A percentile compares a stretch with the other conserved stretches of the same genome.
These are phyloP conservation scores for Tyto alba DNA, from an alignment of 2,113 vertebrate species.

Conservation along the genomic window DNA sequence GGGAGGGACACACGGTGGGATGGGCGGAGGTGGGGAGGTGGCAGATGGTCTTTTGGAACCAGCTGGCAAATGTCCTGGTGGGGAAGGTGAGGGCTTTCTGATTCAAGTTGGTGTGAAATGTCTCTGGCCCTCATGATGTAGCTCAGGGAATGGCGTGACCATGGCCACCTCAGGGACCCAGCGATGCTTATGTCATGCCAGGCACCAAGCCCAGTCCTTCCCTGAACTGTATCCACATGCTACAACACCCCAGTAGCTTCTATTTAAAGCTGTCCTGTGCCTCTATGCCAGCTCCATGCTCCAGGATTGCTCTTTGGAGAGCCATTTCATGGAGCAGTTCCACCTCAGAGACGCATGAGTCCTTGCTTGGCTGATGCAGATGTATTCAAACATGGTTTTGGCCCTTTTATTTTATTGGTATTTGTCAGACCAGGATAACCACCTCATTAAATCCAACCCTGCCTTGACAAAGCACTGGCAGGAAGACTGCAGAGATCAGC, in stretches of 20 bases:
- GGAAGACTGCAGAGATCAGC: slow-evolving; percentile 13
- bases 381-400: background rate
- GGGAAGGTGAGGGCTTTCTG: background rate
- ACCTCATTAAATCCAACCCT: slow-evolving; percentile 19
- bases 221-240: background rate
- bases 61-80: background rate
- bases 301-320: background rate
- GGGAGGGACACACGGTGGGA: background rate
- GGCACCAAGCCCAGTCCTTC: background rate
- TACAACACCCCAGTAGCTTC: background rate
- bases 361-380: background rate
- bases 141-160: background rate
- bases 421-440: slow-evolving; percentile 19
- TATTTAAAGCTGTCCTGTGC: background rate
- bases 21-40: background rate
- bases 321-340: background rate
- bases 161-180: background rate
- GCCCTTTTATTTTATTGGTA: background rate
- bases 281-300: background rate
- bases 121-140: background rate
- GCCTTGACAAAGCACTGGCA: slow-evolving; percentile 5
- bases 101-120: background rate
- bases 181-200: background rate
- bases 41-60: background rate
- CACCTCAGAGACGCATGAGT: background rate